Base-by-base conservation (phyloP, 1,140 invertebrate genomes). In the Rhagoletis zephyria region DNA sequence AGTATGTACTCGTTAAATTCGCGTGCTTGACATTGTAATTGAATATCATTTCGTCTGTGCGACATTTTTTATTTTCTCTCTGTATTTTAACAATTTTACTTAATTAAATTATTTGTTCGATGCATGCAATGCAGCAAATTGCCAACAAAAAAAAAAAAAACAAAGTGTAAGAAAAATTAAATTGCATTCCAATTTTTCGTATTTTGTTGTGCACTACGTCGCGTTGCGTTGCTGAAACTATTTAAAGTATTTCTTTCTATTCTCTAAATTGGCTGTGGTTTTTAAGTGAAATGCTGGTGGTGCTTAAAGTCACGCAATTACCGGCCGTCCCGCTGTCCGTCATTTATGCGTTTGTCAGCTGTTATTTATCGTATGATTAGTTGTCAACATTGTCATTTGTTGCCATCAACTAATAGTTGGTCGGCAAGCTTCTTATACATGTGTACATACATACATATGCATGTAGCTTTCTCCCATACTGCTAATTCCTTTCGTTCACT, bases 81-180 rank as follows among this genome's bases (percentile, higher is more conserved):
- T 48, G 6, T 67, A n/a, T 9, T 48, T 12, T 45, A n/a, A n/a
- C 16, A 81, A 48, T 59, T 81, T 81, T 56, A 77, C 74, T 56
- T 81, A 81, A 81, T 81, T 81, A 19, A 81, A 81, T 81, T 81
- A 81, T 81, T 81, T 81, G 45, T 81, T 81, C 70, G 19, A 30
- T 19, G 45, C 74, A 81, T 59, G 16, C 14, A 51, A 59, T 7
- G 14, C 5, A 4, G n/a, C 19, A 19, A 81, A 81, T 9, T 1
- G 48, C 48, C 48, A 81, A 48, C 70, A 74, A 74, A 70, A 70
- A 65, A 65, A 70, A 65, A 65, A 45, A 51, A 48, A 30, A 30
- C 30, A 30, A 30, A 30, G 30, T 30, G 30, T 30, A 30, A 30
- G 30, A 30, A 30, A 30, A 30, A 30, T 30, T 56, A 56, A 56